Base-by-base conservation (phyloP, 2,888 invertebrate species). In the Pseudococcus longispinus region DNA sequence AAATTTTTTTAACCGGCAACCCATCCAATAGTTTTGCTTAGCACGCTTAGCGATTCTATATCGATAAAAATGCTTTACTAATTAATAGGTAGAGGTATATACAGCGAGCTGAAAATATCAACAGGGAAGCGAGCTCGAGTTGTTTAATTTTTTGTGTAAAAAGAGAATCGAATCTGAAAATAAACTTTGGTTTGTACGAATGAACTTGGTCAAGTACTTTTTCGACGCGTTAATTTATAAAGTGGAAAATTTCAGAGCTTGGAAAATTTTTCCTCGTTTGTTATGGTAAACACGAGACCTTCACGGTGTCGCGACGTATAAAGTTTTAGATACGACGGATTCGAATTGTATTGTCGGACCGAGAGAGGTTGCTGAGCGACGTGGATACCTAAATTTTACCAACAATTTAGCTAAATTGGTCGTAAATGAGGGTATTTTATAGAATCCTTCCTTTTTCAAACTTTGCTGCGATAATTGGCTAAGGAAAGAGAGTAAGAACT, bases 201-300 rank as follows among this genome's bases (percentile, higher is more conserved):
- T 60, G 60, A 60, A 60, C 60, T 60, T 60, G 60, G 60, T 60
- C 60, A 60, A 60, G 60, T 60, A 60, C 60, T 60, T 60, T 23
- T 60, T 60, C 60, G 60, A 60, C 60, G 60, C 60, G 23, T 23
- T 60, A 60, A 60, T 60, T 60, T 23, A 60, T 23, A 1, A 60
- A 60, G 60, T 60, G 60, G 60, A 60, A 60, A 60, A 60, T 60
- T 60, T 60, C 20, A 11, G 3, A 23, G 60, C 2, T 20, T 2
- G 23, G 13, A 60, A 60, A 60, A 23, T 37, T 37, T 55, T 55
- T 55, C n/a, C 55, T 55, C 15, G 15, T 55, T 55, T 55, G n/a
- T 37, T 37, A 37, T 37, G 37, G 2, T 37, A 37, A 37, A 37
- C 37, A 9, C 1, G 37, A 37, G 37, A 37, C 37, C 37, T 37